Conservation (phyloP, 2,797 vertebrate species). For the Petrocephalus schoutedeni region DNA sequence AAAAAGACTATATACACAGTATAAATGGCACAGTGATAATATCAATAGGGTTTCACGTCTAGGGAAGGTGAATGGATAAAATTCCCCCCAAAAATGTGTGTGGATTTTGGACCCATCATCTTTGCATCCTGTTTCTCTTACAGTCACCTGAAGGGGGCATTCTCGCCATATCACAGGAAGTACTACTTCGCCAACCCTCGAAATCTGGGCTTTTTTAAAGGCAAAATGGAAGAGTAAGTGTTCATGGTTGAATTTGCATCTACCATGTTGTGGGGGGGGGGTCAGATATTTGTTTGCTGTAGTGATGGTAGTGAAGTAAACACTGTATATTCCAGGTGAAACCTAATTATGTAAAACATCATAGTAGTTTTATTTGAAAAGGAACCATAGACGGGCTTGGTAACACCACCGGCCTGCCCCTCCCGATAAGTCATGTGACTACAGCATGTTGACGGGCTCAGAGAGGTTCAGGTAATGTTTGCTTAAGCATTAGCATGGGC, state of each 20-base stretch:
- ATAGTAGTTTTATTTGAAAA: background rate
- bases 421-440: background rate
- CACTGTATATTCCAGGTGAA: background rate
- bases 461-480: background rate
- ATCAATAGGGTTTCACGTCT: background rate
- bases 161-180: conserved; percentile 61
- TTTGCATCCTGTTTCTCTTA: background rate
- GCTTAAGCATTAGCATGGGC: background rate
- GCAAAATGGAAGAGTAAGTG: conserved; percentile 57
- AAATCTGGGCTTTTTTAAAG: conserved; percentile 57
- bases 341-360: background rate
- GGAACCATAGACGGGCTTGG: background rate
- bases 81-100: background rate
- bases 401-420: background rate
- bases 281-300: background rate
- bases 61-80: background rate
- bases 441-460: background rate
- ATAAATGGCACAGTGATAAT: background rate
- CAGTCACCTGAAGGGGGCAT: conserved; percentile 60
- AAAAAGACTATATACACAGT: too few relatives aligned
- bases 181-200: conserved; percentile 63
- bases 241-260: background rate
- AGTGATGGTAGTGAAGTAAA: background rate
- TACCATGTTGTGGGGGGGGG: too few relatives aligned
- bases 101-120: background rate